Conservation (phyloP, 2,797 vertebrate genomes). For the Manis pentadactyla region DNA sequence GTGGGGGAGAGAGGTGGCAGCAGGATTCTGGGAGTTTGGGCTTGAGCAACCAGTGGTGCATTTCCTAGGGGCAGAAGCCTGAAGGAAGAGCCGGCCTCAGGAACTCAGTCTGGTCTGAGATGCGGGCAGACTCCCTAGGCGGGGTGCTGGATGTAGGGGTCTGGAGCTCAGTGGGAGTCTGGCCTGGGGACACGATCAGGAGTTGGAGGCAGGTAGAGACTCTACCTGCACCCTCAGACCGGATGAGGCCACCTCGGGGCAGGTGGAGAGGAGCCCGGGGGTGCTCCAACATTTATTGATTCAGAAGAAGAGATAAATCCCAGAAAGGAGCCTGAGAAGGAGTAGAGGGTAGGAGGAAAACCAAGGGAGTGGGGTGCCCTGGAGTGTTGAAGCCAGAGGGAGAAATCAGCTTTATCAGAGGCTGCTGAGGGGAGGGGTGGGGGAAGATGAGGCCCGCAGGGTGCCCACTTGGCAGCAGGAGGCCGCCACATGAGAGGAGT, state of each 20-base stretch:
- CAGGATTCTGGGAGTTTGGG: too few relatives aligned
- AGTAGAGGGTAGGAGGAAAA: neutral
- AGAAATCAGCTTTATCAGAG: neutral
- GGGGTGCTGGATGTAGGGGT: neutral
- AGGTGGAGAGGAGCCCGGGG: neutral
- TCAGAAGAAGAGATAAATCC: neutral
- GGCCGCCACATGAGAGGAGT: rapidly evolving
- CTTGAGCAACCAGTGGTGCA: neutral
- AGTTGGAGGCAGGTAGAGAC: neutral
- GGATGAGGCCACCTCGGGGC: neutral
- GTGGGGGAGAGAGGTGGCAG: neutral
- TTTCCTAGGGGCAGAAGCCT: neutral
- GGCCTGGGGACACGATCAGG: neutral
- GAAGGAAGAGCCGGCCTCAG: neutral
- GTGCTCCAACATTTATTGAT: too few relatives aligned
- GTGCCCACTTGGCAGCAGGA: rapidly evolving
- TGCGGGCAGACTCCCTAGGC: rapidly evolving
- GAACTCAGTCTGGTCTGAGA: neutral
- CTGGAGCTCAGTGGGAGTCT: neutral
- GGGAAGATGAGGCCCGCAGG: neutral
- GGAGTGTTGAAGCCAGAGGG: neutral
- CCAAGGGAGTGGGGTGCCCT: neutral
- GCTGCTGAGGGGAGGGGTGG: too few relatives aligned
- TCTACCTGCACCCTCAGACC: neutral
- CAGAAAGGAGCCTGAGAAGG: neutral